phyloP scores from a whole-genome alignment of 2,888 invertebrate species.

The Vesta saturnalis region DNA sequence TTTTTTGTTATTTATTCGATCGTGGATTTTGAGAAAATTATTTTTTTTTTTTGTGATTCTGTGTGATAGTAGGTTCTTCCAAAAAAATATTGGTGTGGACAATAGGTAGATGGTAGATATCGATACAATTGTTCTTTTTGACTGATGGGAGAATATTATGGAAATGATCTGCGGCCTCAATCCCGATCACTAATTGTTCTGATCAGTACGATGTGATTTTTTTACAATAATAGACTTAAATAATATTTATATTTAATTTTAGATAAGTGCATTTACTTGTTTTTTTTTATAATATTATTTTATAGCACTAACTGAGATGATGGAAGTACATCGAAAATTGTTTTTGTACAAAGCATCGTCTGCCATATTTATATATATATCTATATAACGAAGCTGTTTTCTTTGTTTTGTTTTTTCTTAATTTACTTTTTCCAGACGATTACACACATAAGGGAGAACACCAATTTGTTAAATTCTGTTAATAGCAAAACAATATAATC shows the following conservation, averaged over 20 bases:
- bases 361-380: conserved; percentile 24
- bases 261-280: conserved; percentile 3
- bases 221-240: not conserved
- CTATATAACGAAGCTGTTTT: conserved; percentile 15
- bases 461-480: conserved; percentile 35
- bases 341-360: conserved; percentile 35
- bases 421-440: conserved; percentile 28
- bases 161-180: not conserved
- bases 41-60: not conserved
- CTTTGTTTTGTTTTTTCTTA: conserved; percentile 16
- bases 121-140: not conserved
- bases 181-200: not conserved
- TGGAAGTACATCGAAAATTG: conserved; percentile 11
- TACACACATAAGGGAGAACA: conserved; percentile 35
- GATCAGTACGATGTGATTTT: not conserved
- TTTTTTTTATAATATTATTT: not conserved
- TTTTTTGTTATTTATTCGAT: not conserved
- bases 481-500: conserved; percentile 25
- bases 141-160: not conserved
- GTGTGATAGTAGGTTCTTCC: not conserved
- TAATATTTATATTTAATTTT: not conserved
- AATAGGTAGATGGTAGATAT: no score
- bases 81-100: not conserved
- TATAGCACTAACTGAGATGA: conserved; percentile 6
- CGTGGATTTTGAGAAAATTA: conserved; percentile 1